Evolutionary conservation across 2,113 vertebrate genomes (phyloP), one percentile per base, ranked within the genome.

Genomic region (Podilymbus podiceps): DNA sequence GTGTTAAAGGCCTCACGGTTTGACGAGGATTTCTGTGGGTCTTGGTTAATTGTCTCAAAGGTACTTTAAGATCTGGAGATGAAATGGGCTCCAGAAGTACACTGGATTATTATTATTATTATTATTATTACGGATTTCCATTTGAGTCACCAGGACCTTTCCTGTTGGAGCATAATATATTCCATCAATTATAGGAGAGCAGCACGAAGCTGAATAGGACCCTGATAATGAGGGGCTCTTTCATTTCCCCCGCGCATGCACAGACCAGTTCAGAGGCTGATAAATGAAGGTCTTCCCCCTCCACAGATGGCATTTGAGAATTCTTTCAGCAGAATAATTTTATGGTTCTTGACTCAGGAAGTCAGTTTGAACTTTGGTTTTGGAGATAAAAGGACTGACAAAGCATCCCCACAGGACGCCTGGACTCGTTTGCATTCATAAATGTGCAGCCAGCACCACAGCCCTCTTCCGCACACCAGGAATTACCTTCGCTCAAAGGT

Each of bases 341-440:
- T 94, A 87, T 97, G 96, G 95, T 68, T 94, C 96, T 97, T 96
- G 97, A 97, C 89, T 97, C 93, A 93, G 96, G 96, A 97, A 97
- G 97, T 91, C 62, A 1, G 96, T 91, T 85, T 97, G 97, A 97
- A 97, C 97, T 97, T 97, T 96, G 97, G 96, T 88, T 96, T 96
- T 73, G 94, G 96, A 97, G 96, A 97, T 97, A 96, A 97, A 97
- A 97, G 93, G 90, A 78, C 96, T n/a, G 95, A 97, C 95, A 97
- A 97, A 97, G 93, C 96, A 96, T 94, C 97, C 97, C 96, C 90
- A 93, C 44, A 87, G 97, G 97, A 97, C 8, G 25, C 89, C 69
- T 1, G 40, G 90, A 85, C 96, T 97, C 85, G 85, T 97, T 96
- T 97, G 96, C 97, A 97, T 97, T 97, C 97, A 91, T 86, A 94